These are phyloP conservation scores for Teleogryllus occipitalis DNA, from an alignment of 1,140 invertebrate species.

Conservation along the genomic window DNA sequence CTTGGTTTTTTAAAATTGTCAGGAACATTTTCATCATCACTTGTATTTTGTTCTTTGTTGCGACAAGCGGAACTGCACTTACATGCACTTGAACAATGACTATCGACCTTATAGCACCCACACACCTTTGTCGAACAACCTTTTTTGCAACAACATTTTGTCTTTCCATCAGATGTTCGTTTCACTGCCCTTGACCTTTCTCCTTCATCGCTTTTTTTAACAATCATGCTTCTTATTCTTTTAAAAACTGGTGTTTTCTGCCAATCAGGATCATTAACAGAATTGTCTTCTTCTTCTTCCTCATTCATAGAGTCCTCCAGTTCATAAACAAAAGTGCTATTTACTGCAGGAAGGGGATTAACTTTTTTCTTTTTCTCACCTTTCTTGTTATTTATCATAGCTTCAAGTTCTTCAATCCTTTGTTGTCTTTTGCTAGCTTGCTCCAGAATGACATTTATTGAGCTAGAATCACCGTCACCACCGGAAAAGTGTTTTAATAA, in stretches of 20 bases:
- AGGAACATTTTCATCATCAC: not conserved
- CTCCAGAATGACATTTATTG: not conserved
- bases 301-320: constrained; percentile 17
- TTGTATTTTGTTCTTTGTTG: constrained; percentile 2
- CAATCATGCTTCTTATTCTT: constrained; percentile 30
- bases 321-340: constrained; percentile 19
- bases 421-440: constrained; percentile 10
- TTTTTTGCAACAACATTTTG: constrained; percentile 52
- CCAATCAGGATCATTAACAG: constrained; percentile 60
- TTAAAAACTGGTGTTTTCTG: constrained; percentile 47
- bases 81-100: constrained; percentile 40
- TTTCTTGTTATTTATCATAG: not conserved
- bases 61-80: constrained; percentile 35
- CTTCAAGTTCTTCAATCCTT: not conserved
- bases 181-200: constrained; percentile 34
- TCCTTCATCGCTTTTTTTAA: constrained; percentile 23
- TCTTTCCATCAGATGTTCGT: constrained; percentile 41
- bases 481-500: constrained; percentile 25
- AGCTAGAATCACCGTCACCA: constrained; percentile 19
- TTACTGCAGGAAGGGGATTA: not conserved
- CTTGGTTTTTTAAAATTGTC: constrained; percentile 14
- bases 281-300: constrained; percentile 40
- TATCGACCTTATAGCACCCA: constrained; percentile 44
- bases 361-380: not conserved
- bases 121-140: constrained; percentile 48